A percentile compares a stretch with the other conserved stretches of the same genome.
Evolutionary conservation across 1,140 invertebrate genomes (phyloP).

Genomic region (Drosophila nasuta): DNA sequence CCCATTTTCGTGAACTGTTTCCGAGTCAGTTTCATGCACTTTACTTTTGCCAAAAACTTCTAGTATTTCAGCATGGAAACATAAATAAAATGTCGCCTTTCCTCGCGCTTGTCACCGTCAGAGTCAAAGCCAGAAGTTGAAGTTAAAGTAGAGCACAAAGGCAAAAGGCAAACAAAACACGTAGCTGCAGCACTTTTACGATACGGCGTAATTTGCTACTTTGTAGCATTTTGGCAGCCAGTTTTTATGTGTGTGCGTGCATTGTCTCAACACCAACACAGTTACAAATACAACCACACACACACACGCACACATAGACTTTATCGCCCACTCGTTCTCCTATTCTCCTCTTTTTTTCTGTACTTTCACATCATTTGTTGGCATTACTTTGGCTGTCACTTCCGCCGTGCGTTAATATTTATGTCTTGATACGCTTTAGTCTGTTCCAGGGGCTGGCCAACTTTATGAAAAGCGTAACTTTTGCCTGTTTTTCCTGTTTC

Average conservation of each 20-base stretch:
- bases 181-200: conserved; percentile 65
- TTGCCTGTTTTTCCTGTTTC: conserved; percentile 54
- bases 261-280: conserved; percentile 35
- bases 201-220: conserved; percentile 74
- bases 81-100: conserved; percentile 21
- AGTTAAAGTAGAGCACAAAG: conserved; percentile 6
- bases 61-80: background rate
- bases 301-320: background rate
- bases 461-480: conserved; percentile 55
- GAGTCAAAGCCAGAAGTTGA: background rate
- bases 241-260: conserved; percentile 68
- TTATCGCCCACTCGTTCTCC: background rate
- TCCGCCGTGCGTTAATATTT: conserved; percentile 74
- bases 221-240: conserved; percentile 60
- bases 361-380: conserved; percentile 70
- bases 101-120: background rate
- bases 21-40: conserved; percentile 1
- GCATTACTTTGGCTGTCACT: conserved; percentile 70
- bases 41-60: conserved; percentile 19
- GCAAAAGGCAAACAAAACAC: conserved; percentile 52
- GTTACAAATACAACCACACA: conserved; percentile 10
- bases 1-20: background rate
- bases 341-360: background rate
- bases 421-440: conserved; percentile 70
- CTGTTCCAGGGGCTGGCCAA: conserved; percentile 41